phyloP scores from a whole-genome alignment of 2,888 invertebrate species.

The Luperina nickerlii region DNA sequence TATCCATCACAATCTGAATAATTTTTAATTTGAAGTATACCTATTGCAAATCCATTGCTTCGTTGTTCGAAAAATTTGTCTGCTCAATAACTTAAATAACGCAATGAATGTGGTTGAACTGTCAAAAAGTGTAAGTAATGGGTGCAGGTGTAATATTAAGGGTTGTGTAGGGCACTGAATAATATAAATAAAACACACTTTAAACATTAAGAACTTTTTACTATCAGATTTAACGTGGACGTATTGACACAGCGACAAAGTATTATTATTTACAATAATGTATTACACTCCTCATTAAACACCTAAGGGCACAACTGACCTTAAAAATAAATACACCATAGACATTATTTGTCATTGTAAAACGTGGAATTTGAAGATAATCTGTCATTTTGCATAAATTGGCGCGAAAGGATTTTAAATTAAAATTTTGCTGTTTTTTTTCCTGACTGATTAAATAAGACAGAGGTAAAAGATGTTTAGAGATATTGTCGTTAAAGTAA shows the following conservation, averaged over 20 bases:
- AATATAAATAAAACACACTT: conserved; percentile 75
- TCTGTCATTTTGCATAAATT: conserved; percentile 9
- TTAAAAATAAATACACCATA: conserved; percentile 53
- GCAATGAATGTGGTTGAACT: no score
- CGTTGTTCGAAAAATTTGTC: no score
- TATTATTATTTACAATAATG: conserved; percentile 82
- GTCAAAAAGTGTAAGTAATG: background rate
- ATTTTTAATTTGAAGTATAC: no score
- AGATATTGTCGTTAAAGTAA: background rate
- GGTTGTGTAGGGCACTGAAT: background rate
- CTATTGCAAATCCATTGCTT: no score
- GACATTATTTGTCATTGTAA: conserved; percentile 16
- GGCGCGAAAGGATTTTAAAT: background rate
- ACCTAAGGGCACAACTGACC: conserved; percentile 62
- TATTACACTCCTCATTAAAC: conserved; percentile 70
- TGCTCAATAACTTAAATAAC: no score
- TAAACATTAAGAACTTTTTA: conserved; percentile 88
- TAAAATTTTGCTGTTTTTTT: background rate
- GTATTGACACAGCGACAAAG: conserved; percentile 87
- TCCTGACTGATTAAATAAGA: background rate
- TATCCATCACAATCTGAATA: no score
- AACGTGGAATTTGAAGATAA: conserved; percentile 24
- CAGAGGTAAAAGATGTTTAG: background rate
- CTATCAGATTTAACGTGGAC: conserved; percentile 88
- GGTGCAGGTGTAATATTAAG: background rate